Percentiles rank a stretch among this genome's conserved stretches.
Conservation (phyloP, 2,113 vertebrate genomes). For the Oryzias javanicus region DNA sequence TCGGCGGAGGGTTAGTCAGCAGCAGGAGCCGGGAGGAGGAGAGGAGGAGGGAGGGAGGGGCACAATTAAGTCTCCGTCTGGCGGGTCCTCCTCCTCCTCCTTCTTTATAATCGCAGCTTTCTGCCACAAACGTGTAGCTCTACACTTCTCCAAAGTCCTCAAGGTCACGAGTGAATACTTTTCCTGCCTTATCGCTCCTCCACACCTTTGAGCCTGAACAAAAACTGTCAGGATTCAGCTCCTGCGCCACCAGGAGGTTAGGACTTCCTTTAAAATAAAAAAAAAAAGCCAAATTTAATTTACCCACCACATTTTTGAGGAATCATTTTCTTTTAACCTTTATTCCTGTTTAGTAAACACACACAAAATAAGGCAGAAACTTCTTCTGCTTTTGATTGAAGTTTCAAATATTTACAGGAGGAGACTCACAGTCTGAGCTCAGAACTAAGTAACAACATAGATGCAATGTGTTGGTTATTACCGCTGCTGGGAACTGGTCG, state of each 20-base stretch:
- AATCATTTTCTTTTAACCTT: background rate
- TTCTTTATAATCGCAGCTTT: slow-evolving; percentile 14
- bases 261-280: no score
- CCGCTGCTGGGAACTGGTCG: no score
- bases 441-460: no score
- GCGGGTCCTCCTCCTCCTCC: slow-evolving; percentile 31
- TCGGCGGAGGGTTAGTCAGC: slow-evolving; percentile 43
- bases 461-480: no score
- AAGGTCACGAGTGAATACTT: slow-evolving; percentile 33
- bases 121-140: slow-evolving; percentile 4
- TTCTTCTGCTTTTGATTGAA: no score
- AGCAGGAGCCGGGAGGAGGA: slow-evolving; percentile 28
- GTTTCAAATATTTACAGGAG: no score
- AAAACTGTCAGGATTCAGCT: slow-evolving; percentile 6
- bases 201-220: slow-evolving; percentile 36
- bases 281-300: slow-evolving; percentile 11
- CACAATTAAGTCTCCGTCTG: slow-evolving; percentile 47
- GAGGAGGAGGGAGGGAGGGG: background rate
- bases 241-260: background rate
- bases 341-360: no score
- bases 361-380: no score
- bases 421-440: no score
- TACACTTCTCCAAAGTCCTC: slow-evolving; percentile 14
- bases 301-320: slow-evolving; percentile 6
- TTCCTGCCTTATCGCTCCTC: slow-evolving; percentile 34